phyloP scores from a whole-genome alignment of 2,797 vertebrate species.

The Sebastes nivosus region DNA sequence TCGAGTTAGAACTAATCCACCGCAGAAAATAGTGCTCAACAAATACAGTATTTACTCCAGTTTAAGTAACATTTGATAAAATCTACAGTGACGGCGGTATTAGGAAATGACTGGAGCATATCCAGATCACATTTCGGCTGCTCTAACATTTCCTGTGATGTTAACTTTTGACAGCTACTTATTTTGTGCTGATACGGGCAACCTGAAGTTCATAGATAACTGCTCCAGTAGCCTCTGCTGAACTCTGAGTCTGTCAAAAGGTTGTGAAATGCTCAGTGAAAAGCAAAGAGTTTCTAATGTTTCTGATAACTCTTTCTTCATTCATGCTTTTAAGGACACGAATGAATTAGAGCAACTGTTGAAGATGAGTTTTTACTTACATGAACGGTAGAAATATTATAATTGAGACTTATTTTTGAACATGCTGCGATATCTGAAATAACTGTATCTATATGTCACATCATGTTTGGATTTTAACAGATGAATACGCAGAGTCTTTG shows the following conservation, averaged over 20 bases:
- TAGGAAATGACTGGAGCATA: background rate
- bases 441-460: background rate
- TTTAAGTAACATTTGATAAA: too few species aligned
- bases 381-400: background rate
- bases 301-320: background rate
- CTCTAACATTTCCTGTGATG: background rate
- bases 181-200: background rate
- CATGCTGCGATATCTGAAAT: too few species aligned
- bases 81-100: too few species aligned
- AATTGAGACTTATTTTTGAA: background rate
- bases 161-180: background rate
- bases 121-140: background rate
- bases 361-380: background rate
- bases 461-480: background rate
- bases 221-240: background rate
- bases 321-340: background rate
- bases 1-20: background rate
- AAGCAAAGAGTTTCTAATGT: background rate
- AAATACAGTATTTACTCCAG: background rate
- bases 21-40: background rate
- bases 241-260: background rate
- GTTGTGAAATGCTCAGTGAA: background rate
- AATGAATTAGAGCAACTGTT: background rate
- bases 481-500: background rate
- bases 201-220: background rate